Conservation (phyloP, 92 coral and sea anemone genomes). For the Blastomussa wellsi region DNA sequence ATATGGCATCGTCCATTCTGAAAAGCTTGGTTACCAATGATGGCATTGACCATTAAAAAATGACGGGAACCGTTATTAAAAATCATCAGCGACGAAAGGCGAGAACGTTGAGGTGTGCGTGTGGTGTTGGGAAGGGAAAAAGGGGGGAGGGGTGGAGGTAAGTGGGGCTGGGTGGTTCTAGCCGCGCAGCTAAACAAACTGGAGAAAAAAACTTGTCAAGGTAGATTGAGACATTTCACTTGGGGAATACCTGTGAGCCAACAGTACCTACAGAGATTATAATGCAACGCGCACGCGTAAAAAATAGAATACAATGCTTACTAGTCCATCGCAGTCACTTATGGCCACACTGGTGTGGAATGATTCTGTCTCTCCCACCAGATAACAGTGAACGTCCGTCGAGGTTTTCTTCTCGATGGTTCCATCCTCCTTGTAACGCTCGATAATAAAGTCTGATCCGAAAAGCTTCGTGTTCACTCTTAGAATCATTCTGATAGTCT, state of each 20-base stretch:
- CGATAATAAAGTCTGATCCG: slow-evolving; percentile 79
- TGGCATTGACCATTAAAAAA: too few species aligned
- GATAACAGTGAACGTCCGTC: slow-evolving; percentile 78
- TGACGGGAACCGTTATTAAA: too few species aligned
- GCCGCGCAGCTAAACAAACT: not conserved
- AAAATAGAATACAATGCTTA: slow-evolving; percentile 49
- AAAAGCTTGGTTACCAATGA: too few species aligned
- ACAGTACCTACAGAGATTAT: not conserved
- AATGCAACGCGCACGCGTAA: not conserved
- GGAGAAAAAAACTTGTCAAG: not conserved
- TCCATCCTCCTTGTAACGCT: slow-evolving; percentile 75
- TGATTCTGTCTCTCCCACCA: slow-evolving; percentile 77
- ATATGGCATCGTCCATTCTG: too few species aligned
- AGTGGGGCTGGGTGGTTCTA: not conserved
- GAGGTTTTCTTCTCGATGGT: slow-evolving; percentile 56
- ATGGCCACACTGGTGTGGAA: slow-evolving; percentile 80
- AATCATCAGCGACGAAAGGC: too few species aligned
- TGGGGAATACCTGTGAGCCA: not conserved
- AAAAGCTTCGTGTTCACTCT: slow-evolving; percentile 73
- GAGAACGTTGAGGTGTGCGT: too few species aligned
- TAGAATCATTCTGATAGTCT: slow-evolving; percentile 63
- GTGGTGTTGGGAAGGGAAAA: too few species aligned
- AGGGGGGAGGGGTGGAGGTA: not conserved
- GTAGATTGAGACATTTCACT: not conserved
- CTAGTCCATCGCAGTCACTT: slow-evolving; percentile 99